Evolutionary conservation across 2,797 vertebrate genomes (phyloP), one percentile per base, ranked within the genome.

Genomic region (Lepilemur ruficaudatus): DNA sequence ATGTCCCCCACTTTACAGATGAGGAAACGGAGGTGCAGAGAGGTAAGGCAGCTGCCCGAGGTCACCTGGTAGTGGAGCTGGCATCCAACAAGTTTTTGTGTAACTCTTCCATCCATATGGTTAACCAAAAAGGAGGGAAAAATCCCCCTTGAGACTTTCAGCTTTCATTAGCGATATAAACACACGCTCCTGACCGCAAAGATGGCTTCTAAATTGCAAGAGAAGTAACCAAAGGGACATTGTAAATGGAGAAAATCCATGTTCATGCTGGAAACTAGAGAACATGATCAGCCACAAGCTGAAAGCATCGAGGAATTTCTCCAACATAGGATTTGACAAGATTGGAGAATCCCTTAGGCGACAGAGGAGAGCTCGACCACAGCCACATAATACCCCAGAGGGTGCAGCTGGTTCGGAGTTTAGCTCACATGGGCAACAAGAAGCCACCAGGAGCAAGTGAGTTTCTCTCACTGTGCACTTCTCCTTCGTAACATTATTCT

Each of bases 221-320:
- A 87, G 63, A 82, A 82, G 69, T 65, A 55, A 55, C 43, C 2
- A 20, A 48, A 91, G 12, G 41, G 73, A 57, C 67, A 48, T 38
- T 55, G 18, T 7, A 65, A 90, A 50, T 1, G 17, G 7, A 14
- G 2, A 46, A 30, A 48, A 57, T 20, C 61, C 17, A 2, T 61
- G 69, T 17, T 38, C 23, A 23, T 10, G 15, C 35, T 28, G 35
- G 59, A 59, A 81, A 57, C 50, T 52, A 30, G 23, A 41, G 25
- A 91, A n/a, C 20, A 41, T 12, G 35, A 20, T 59, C 17, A 69
- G 13, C 18, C 15, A 35, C 20, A 43, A 35, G 10, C 11, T 73
- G 28, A 82, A 80, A 87, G 28, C 10, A 18, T 12, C 28, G 72
- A 88, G 30, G 52, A 67, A 65, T 32, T 79, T 72, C 63, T 92